A percentile compares a stretch with the other conserved stretches of the same genome.
Evolutionary conservation across 1,140 invertebrate genomes (phyloP).

Genomic region (Copidosoma floridanum): DNA sequence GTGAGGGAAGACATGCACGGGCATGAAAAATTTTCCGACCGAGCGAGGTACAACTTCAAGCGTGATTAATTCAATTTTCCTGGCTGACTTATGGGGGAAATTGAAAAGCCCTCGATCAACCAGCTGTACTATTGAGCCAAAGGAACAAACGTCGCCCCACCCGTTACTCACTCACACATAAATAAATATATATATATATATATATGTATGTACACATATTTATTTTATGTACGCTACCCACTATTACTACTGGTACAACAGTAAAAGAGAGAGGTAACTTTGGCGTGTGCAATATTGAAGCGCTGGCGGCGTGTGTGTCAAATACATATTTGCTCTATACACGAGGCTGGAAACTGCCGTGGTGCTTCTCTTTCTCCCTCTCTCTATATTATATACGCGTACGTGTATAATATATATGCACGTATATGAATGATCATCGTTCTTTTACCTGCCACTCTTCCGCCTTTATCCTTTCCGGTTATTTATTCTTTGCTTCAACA

Average conservation of each 20-base stretch:
- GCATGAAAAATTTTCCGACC: too few relatives aligned
- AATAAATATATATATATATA: too few relatives aligned
- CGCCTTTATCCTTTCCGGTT: constrained; percentile 1
- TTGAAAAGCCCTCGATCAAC: neutral
- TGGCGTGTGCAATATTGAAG: constrained; percentile 18
- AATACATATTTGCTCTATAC: constrained; percentile 19
- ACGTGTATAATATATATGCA: too few relatives aligned
- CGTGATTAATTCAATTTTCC: constrained; percentile 7
- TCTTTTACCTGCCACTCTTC: neutral
- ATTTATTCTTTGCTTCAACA: too few relatives aligned
- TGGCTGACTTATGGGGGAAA: neutral
- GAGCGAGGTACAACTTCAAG: too few relatives aligned
- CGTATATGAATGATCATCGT: too few relatives aligned
- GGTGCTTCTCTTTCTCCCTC: too few relatives aligned
- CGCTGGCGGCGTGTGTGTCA: constrained; percentile 11
- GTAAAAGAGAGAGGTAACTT: neutral
- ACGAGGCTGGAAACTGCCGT: too few relatives aligned
- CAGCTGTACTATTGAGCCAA: constrained; percentile 3
- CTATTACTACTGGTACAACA: too few relatives aligned
- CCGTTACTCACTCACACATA: too few relatives aligned
- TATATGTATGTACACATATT: too few relatives aligned
- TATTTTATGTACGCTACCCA: neutral
- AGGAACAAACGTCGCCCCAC: neutral
- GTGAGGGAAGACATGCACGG: too few relatives aligned
- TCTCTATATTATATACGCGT: constrained; percentile 3